These are phyloP conservation scores for Diaprepes abbreviatus DNA, from an alignment of 2,888 invertebrate species.

Conservation along the genomic window DNA sequence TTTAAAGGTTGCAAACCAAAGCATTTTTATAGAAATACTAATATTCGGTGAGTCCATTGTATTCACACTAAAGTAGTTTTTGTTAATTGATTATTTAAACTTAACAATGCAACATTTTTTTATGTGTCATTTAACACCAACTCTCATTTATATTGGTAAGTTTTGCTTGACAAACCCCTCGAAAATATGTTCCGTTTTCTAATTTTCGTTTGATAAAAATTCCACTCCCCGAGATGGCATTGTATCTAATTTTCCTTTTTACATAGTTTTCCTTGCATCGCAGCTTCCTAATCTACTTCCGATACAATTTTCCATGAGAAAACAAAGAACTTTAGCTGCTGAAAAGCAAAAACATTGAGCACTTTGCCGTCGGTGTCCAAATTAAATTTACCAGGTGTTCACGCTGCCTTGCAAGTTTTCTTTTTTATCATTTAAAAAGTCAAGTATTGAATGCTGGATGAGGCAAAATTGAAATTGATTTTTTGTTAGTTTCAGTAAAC, in stretches of 20 bases:
- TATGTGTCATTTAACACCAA: no score
- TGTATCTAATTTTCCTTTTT: conserved; percentile 7
- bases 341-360: conserved; percentile 26
- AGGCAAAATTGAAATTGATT: conserved; percentile 2
- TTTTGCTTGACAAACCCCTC: no score
- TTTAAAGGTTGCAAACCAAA: no score
- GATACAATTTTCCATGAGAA: conserved; percentile 27
- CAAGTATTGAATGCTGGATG: neutral
- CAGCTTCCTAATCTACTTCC: conserved; percentile 20
- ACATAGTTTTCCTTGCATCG: neutral
- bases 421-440: conserved; percentile 4
- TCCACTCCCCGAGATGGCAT: no score
- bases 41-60: no score
- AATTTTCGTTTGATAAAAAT: no score
- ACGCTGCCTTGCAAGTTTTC: neutral
- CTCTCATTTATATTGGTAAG: no score
- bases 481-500: conserved; percentile 4
- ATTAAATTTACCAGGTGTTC: conserved; percentile 25
- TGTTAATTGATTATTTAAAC: no score
- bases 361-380: conserved; percentile 14
- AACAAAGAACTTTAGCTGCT: conserved; percentile 19
- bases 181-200: no score
- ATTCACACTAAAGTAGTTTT: no score
- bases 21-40: no score
- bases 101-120: no score